Evolutionary conservation across 2,113 vertebrate species (phyloP), one percentile per base, ranked within the genome.

Genomic region (Machaerirhynchus nigripectus): DNA sequence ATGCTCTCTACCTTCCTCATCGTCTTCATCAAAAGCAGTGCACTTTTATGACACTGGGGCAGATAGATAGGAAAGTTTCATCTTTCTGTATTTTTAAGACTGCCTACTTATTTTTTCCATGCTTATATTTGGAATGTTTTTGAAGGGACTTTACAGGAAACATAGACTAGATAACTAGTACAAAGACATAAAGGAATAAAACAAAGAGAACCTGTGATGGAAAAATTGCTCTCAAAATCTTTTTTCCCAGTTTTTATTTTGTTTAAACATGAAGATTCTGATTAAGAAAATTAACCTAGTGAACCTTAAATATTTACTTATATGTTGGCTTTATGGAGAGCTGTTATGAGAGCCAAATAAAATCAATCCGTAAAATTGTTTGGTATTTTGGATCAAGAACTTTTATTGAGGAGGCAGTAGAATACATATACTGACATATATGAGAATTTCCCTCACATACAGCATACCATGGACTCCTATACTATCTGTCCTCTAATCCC

Each of bases 21-120:
- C 8, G 16, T 52, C n/a, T 83, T 77, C 60, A 30, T 74, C 30
- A 60, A 84, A 93, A 94, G 21, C 47, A n/a, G 30, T 60, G 21
- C 13, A 40, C 10, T 73, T 86, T 78, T 77, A 89, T 84, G 70
- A 81, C 47, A 79, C 14, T 60, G 27, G 27, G 16, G 9, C 64
- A 84, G 83, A 71, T 12, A 46, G 20, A 46, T 27, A 90, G 33
- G 68, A 93, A 92, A 94, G 22, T 46, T 87, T 26, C 35, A 42
- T 78, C 44, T 95, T 94, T 96, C 73, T 93, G 4, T 70, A 33
- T 61, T 86, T 97, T 89, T 47, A 82, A 42, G 55, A 84, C 47
- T 84, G 24, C 31, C 27, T 95, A 16, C 33, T 59, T 93, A 6
- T 11, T 71, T 73, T 67, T 44, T 10, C 10, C 79, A 19, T 86